These are phyloP conservation scores for Novumbra hubbsi DNA, from an alignment of 2,797 vertebrate genomes.

Conservation along the genomic window DNA sequence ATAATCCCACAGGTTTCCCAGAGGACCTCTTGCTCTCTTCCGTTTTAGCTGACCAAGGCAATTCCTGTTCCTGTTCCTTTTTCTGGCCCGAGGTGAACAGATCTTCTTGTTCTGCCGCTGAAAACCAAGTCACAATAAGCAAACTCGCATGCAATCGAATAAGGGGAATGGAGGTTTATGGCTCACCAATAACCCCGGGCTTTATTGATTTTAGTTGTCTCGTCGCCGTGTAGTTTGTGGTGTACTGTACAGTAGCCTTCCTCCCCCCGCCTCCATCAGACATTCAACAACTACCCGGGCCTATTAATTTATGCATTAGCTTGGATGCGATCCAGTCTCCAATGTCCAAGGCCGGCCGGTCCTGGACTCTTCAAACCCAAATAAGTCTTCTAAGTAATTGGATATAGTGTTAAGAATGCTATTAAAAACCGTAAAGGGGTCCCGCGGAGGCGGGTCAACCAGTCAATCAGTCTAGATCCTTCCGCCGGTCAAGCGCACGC, in stretches of 20 bases:
- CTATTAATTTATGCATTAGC: conserved; percentile 74
- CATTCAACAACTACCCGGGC: conserved; percentile 29
- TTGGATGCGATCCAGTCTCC: conserved; percentile 68
- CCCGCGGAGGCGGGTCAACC: conserved; percentile 49
- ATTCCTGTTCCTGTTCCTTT: conserved; percentile 32
- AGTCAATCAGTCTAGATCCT: conserved; percentile 55
- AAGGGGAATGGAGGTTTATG: conserved; percentile 46
- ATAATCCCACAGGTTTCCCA: conserved; percentile 28
- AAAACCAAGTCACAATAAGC: conserved; percentile 41
- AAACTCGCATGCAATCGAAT: conserved; percentile 53
- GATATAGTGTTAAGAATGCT: conserved; percentile 60
- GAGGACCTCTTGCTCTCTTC: conserved; percentile 12
- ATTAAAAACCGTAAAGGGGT: conserved; percentile 60
- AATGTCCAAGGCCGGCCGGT: conserved; percentile 55
- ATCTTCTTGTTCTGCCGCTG: conserved; percentile 27
- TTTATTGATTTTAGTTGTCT: conserved; percentile 48
- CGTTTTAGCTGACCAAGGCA: conserved; percentile 52
- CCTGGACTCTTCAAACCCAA: conserved; percentile 44
- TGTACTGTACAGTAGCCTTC: conserved; percentile 24
- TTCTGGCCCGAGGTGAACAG: conserved; percentile 16
- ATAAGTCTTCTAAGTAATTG: conserved; percentile 71
- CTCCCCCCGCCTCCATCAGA: conserved; percentile 4
- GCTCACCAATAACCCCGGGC: conserved; percentile 50
- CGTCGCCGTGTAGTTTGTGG: conserved; percentile 7
- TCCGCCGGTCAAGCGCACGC: conserved; percentile 14